A percentile compares a stretch with the other conserved stretches of the same genome.
Evolutionary conservation across 2,797 vertebrate species (phyloP).

Genomic region (Acanthurus lineatus): DNA sequence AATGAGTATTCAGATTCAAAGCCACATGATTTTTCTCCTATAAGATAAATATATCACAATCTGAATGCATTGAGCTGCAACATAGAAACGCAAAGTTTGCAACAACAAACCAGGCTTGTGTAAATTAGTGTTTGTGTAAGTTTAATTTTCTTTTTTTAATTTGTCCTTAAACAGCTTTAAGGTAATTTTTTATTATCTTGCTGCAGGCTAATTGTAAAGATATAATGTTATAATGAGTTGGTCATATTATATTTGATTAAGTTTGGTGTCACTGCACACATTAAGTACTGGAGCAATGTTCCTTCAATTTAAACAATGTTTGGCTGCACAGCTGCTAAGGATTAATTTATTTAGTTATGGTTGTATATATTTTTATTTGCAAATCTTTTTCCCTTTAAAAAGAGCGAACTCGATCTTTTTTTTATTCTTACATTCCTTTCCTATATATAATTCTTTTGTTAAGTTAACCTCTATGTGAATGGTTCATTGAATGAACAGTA

Average conservation of each 20-base stretch:
- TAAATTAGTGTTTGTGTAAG: not conserved
- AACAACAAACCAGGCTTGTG: not conserved
- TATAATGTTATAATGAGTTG: too few species aligned
- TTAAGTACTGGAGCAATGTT: not conserved
- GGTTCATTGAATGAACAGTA: not conserved
- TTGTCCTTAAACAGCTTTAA: not conserved
- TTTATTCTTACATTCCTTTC: not conserved
- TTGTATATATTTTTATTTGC: not conserved
- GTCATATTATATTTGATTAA: not conserved
- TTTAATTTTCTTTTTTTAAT: too few species aligned
- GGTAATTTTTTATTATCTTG: too few species aligned
- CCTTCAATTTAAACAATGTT: not conserved
- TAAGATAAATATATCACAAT: not conserved
- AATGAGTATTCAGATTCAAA: not conserved
- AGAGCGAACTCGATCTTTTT: not conserved
- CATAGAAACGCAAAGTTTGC: not conserved
- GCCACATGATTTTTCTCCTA: not conserved
- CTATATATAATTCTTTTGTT: not conserved
- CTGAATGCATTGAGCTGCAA: not conserved
- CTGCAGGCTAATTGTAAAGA: too few species aligned
- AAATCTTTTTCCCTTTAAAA: not conserved
- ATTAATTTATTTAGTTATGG: not conserved
- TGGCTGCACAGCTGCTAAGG: not conserved
- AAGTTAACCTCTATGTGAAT: not conserved
- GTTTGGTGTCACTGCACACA: not conserved